Conservation (phyloP, 2,888 invertebrate species). For the Callyntrura sp. region DNA sequence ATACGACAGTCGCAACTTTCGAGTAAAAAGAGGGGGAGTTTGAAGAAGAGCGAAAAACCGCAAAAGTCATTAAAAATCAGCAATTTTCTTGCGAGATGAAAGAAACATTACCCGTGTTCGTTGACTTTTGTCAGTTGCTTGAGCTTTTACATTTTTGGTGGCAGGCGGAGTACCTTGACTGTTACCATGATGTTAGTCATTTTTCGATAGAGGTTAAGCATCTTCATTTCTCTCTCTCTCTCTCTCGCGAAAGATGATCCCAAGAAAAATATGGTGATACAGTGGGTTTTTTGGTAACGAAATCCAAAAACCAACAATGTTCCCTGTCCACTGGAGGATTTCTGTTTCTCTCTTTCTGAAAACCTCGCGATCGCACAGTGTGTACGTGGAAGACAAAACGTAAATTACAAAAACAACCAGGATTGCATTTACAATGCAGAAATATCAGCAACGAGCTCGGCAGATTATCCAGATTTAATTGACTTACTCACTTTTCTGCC, state of each 20-base stretch:
- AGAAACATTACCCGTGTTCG: neutral
- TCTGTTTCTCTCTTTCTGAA: neutral
- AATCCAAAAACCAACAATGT: no score
- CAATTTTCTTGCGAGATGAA: neutral
- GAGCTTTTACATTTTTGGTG: slow-evolving; percentile 4
- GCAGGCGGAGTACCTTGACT: neutral
- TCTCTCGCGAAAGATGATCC: neutral
- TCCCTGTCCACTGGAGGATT: no score
- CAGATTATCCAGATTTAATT: slow-evolving; percentile 74
- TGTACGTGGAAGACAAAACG: neutral
- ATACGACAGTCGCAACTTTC: neutral
- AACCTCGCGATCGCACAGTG: neutral
- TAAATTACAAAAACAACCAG: neutral
- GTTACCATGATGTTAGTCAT: neutral
- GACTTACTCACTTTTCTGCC: slow-evolving; percentile 45
- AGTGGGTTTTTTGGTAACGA: neutral
- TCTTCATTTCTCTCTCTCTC: neutral
- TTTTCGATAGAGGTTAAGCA: neutral
- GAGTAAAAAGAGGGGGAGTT: neutral
- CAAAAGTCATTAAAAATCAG: slow-evolving; percentile 13
- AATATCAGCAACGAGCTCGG: neutral
- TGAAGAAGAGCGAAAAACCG: slow-evolving; percentile 4
- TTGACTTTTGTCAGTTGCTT: slow-evolving; percentile 1
- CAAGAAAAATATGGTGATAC: neutral
- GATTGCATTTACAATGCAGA: neutral